Base-by-base conservation (phyloP, 2,888 invertebrate genomes). In the Slavum lentiscoides region DNA sequence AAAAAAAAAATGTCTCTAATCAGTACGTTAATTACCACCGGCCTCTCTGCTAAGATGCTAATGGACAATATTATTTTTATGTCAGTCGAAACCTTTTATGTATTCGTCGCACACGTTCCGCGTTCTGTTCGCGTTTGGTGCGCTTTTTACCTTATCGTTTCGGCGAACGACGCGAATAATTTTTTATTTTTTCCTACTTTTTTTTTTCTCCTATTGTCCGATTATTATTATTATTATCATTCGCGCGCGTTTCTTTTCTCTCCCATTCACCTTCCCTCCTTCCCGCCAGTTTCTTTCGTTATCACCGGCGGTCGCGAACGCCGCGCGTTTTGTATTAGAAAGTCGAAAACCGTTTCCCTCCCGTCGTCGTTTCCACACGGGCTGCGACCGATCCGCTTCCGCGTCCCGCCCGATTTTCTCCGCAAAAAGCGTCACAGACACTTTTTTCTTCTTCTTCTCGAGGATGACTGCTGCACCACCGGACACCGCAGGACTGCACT, bases 21-120 rank as follows among this genome's bases (percentile, higher is more conserved):
- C 80, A 80, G 80, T 80, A 72, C 64, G 80, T 80, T 80, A 80
- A 80, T 80, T 80, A 80, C 80, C 80, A 80, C 80, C 80, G 80
- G 62, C 77, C 80, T 64, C 70, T 9, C 7, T n/a, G n/a, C n/a
- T 55, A 80, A 80, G 80, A 80, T 80, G 80, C 64, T 80, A 80
- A 80, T 72, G 80, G 80, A 72, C 80, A 72, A 80, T 80, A 64
- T 43, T 43, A 9, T 80, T 70, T 75, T 64, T 64, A 72, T 80
- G 64, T 66, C 80, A 80, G 80, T 80, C 64, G 72, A 70, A 72
- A 70, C 72, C 37, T 80, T 80, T 72, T 70, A 39, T 72, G 72
- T 64, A 64, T 43, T 64, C 72, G 72, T 72, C 80, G 62, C 80
- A 37, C 72, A 72, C 80, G 80, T 72, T 30, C 58, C 70, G 55